Evolutionary conservation across 1,140 invertebrate species (phyloP), one percentile per base, ranked within the genome.

Genomic region (Lerema accius): DNA sequence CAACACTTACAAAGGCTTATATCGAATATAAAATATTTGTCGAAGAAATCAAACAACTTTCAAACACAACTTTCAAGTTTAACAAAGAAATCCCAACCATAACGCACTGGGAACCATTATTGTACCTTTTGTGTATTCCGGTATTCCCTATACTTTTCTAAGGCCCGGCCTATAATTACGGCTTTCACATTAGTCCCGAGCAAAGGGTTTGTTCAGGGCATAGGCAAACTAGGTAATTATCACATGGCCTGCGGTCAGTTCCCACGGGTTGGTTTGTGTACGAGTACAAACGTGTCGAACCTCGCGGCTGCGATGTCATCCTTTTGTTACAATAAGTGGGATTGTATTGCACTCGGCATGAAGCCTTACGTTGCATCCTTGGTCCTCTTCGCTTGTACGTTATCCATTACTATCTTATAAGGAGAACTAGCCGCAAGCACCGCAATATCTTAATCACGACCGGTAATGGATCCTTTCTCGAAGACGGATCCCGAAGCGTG

Each of bases 191-290:
- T 78, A 70, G 76, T 79, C 73, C 40, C 62, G 56, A 45, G 58
- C 53, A 63, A 63, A 78, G 73, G 78, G 77, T 76, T 73, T 62
- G 69, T 65, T 75, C 67, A 73, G 71, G 76, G 68, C 77, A 76
- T 81, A 82, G 78, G 75, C 79, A 78, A 84, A 82, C 83, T 73
- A 76, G 75, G 70, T 73, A 85, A 85, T 86, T 89, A 89, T 83
- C 85, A 74, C 72, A 63, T 78, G 72, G 76, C 81, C 81, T 62
- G 69, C 73, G 71, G 78, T 70, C 66, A 66, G 74, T 88, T 88
- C 85, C 85, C 85, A 88, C 82, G 85, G 76, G 77, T 78, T 76
- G 76, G 63, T 75, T 79, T 82, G 79, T 80, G 63, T 80, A 79
- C 73, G 71, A 74, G 83, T 80, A 80, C 67, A 69, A 75, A 82